Evolutionary conservation across 1,140 invertebrate genomes (phyloP).

Genomic region (Calosoma granatense): DNA sequence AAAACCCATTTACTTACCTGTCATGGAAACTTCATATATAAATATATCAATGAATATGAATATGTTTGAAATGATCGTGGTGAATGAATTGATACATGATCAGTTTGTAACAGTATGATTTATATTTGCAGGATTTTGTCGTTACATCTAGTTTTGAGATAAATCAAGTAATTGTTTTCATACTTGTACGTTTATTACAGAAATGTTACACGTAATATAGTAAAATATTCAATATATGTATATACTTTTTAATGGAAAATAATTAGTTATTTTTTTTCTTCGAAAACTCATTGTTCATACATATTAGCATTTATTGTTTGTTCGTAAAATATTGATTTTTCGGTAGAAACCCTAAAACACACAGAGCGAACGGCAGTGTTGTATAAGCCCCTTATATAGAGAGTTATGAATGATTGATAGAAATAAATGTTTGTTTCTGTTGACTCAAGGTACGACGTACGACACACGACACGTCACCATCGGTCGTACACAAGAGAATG

Average conservation of each 20-base stretch:
- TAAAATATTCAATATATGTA: slow-evolving; percentile 26
- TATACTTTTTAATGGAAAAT: slow-evolving; percentile 15
- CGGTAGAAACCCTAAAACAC: slow-evolving; percentile 12
- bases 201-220: slow-evolving; percentile 21
- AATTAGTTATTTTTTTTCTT: no score
- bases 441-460: no score
- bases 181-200: slow-evolving; percentile 17
- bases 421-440: no score
- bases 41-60: no score
- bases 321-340: background rate
- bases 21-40: no score
- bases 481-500: no score
- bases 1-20: no score
- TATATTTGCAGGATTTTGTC: background rate
- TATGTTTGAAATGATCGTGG: no score
- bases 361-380: slow-evolving; percentile 30
- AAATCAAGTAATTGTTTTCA: background rate
- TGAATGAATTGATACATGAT: no score
- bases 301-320: slow-evolving; percentile 2
- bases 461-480: no score
- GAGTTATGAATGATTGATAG: no score
- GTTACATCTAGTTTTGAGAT: background rate
- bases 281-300: background rate
- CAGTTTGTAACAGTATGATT: background rate
- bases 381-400: slow-evolving; percentile 26